A percentile compares a stretch with the other conserved stretches of the same genome.
These are phyloP conservation scores for Leptodactylus fuscus DNA, from an alignment of 2,113 vertebrate genomes.

Conservation along the genomic window DNA sequence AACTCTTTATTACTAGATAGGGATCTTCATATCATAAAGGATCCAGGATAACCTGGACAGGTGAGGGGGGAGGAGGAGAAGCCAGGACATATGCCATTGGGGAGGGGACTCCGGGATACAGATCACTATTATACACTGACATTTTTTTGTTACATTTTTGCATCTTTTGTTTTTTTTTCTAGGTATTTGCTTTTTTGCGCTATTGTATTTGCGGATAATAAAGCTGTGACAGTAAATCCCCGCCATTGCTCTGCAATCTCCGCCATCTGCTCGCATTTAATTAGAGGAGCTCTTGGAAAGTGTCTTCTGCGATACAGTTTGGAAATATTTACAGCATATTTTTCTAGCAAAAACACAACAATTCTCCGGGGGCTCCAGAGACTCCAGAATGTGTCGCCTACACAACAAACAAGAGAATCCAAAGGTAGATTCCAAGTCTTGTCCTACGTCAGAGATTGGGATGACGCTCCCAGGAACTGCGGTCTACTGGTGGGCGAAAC, in stretches of 20 bases:
- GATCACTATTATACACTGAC: too few relatives aligned
- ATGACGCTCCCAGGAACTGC: neutral
- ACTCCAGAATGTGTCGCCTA: neutral
- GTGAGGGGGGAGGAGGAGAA: too few relatives aligned
- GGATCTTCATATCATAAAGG: too few relatives aligned
- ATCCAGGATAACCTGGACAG: too few relatives aligned
- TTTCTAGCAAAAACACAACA: neutral
- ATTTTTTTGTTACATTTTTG: neutral
- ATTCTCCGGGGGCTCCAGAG: neutral
- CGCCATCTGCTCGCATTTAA: neutral
- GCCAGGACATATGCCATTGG: too few relatives aligned
- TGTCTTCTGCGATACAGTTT: neutral
- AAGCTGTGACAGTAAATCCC: neutral
- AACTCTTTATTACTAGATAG: too few relatives aligned
- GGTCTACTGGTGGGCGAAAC: neutral
- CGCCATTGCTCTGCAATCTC: neutral
- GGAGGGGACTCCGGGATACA: too few relatives aligned
- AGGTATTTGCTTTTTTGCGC: neutral
- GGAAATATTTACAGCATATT: neutral
- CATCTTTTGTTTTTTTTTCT: neutral
- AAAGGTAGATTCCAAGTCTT: neutral
- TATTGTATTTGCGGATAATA: neutral
- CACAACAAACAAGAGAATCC: neutral
- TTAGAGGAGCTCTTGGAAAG: conserved; percentile 7
- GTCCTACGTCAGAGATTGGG: neutral